Percentiles rank a stretch among this genome's conserved stretches.
Evolutionary conservation across 2,113 vertebrate genomes (phyloP).

Genomic region (human (Homo sapiens)): DNA sequence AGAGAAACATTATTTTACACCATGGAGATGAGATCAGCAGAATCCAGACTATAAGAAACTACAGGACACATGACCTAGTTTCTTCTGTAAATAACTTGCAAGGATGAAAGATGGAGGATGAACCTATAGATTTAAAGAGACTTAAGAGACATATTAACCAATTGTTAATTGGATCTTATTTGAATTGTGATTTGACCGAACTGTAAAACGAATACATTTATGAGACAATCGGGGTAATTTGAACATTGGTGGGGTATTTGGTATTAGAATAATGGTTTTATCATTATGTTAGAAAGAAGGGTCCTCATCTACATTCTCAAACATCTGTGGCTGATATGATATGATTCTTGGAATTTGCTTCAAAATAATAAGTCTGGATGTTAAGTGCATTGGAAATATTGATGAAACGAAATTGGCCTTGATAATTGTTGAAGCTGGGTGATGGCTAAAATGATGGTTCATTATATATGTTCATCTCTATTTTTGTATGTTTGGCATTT

Average conservation of each 20-base stretch:
- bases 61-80: constrained; percentile 44
- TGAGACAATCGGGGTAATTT: constrained; percentile 26
- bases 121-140: constrained; percentile 35
- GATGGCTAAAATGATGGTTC: constrained; percentile 34
- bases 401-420: constrained; percentile 35
- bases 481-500: constrained; percentile 72
- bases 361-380: constrained; percentile 7
- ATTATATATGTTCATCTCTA: constrained; percentile 50
- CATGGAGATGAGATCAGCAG: constrained; percentile 30
- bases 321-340: constrained; percentile 47
- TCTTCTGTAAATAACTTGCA: constrained; percentile 42
- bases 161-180: background rate
- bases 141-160: constrained; percentile 18
- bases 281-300: constrained; percentile 34
- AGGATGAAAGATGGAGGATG: constrained; percentile 33
- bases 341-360: constrained; percentile 36
- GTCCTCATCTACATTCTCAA: constrained; percentile 16
- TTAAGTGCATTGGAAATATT: background rate
- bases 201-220: constrained; percentile 43
- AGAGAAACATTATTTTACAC: constrained; percentile 26
- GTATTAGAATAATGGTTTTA: constrained; percentile 27
- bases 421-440: constrained; percentile 47
- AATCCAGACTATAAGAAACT: constrained; percentile 36
- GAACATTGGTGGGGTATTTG: constrained; percentile 35
- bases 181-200: constrained; percentile 38